Evolutionary conservation across 1,140 invertebrate genomes (phyloP).

Genomic region (Aphelinus certus): DNA sequence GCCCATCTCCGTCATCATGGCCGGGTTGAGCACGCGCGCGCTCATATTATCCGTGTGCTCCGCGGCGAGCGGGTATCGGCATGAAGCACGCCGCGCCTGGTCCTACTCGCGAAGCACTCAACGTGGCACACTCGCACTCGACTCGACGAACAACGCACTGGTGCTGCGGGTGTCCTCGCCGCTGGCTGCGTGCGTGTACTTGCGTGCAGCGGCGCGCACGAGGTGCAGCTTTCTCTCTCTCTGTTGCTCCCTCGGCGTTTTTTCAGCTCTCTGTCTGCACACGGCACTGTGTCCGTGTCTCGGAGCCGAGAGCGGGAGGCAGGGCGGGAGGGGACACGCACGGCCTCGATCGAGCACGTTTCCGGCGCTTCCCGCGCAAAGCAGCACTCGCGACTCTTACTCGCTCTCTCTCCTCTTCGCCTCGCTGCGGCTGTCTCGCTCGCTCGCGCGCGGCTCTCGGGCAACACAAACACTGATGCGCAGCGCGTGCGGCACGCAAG

Average conservation of each 20-base stretch:
- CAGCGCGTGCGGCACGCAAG: slow-evolving; percentile 16
- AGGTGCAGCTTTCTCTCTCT: background rate
- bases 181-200: background rate
- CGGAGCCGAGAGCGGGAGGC: background rate
- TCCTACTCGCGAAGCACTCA: too few species aligned
- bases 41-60: slow-evolving; percentile 57
- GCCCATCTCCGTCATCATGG: slow-evolving; percentile 64
- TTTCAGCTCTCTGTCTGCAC: slow-evolving; percentile 42
- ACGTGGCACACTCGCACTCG: too few species aligned
- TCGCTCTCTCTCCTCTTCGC: slow-evolving; percentile 16
- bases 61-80: background rate
- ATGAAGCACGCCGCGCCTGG: too few species aligned
- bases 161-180: too few species aligned
- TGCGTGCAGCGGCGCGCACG: background rate
- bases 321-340: background rate
- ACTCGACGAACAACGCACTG: background rate
- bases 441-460: slow-evolving; percentile 47
- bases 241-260: background rate
- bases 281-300: slow-evolving; percentile 43
- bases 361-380: slow-evolving; percentile 36
- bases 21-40: slow-evolving; percentile 65
- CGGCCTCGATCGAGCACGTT: slow-evolving; percentile 35
- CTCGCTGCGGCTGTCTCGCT: slow-evolving; percentile 6
- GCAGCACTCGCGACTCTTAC: background rate
- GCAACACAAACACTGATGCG: slow-evolving; percentile 47